A percentile compares a stretch with the other conserved stretches of the same genome.
Evolutionary conservation across 2,888 invertebrate genomes (phyloP).

Genomic region (Andricus quercusramuli): DNA sequence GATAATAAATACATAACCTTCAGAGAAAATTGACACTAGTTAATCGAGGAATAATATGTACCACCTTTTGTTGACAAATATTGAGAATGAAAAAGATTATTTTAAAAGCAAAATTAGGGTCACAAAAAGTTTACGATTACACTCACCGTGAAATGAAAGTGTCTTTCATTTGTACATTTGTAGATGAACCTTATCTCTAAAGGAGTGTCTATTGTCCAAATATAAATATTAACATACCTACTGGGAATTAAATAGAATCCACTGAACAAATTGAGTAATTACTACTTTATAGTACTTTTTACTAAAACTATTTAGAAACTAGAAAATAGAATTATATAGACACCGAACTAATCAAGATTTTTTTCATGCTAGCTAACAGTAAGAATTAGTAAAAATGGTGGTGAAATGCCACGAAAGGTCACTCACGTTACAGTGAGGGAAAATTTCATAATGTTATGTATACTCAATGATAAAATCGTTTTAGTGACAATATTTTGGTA

Average conservation of each 20-base stretch:
- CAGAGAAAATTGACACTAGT: neutral
- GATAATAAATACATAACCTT: neutral
- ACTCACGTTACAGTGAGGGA: constrained; percentile 64
- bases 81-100: neutral
- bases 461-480: constrained; percentile 4
- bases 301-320: neutral
- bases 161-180: neutral
- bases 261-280: neutral
- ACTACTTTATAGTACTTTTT: neutral
- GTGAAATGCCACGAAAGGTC: constrained; percentile 75
- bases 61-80: neutral
- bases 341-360: constrained; percentile 45
- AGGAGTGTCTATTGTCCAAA: neutral
- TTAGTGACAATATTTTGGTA: neutral
- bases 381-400: constrained; percentile 58
- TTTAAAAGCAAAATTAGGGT: neutral
- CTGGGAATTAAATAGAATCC: neutral
- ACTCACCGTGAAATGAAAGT: constrained; percentile 1
- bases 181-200: neutral
- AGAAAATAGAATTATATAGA: constrained; percentile 35
- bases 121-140: neutral
- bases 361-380: constrained; percentile 54
- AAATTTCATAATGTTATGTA: constrained; percentile 40
- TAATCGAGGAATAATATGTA: neutral
- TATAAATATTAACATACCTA: neutral